A percentile compares a stretch with the other conserved stretches of the same genome.
Evolutionary conservation across 2,113 vertebrate species (phyloP).

Genomic region (Trogon melanurus): DNA sequence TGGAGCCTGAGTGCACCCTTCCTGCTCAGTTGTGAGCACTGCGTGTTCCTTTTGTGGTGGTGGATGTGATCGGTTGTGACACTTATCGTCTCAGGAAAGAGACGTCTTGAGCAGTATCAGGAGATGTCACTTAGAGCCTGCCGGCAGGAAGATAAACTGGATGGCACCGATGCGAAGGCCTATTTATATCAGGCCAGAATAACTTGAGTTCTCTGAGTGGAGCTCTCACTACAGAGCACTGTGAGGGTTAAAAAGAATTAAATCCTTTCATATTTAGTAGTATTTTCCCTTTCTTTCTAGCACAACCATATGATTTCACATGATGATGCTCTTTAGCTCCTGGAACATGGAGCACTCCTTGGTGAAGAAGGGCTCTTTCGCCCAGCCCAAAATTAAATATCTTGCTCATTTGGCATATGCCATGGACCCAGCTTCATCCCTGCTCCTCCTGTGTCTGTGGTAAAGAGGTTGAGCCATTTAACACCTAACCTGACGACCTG

Average conservation of each 20-base stretch:
- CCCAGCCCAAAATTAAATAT: not conserved
- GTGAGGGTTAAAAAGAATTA: not conserved
- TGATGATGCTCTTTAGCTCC: not conserved
- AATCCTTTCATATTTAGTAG: not conserved
- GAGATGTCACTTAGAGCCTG: conserved; percentile 38
- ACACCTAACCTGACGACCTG: not conserved
- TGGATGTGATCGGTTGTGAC: conserved; percentile 39
- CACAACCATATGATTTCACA: not conserved
- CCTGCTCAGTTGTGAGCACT: not conserved
- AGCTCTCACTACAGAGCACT: not conserved
- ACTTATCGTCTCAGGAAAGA: conserved; percentile 22
- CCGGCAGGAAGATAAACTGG: conserved; percentile 25
- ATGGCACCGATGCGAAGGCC: not conserved
- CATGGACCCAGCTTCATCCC: not conserved
- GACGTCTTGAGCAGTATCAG: not conserved
- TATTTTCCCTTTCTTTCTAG: not conserved
- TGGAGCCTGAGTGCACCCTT: fast-evolving
- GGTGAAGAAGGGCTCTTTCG: not conserved
- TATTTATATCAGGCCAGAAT: not conserved
- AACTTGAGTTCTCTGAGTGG: not conserved
- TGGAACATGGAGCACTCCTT: fast-evolving
- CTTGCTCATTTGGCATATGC: not conserved
- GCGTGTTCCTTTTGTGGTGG: fast-evolving
- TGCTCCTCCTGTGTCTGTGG: not conserved
- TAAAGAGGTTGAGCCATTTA: not conserved